phyloP scores from a whole-genome alignment of 2,888 invertebrate species.

The Pyrrhia umbra region DNA sequence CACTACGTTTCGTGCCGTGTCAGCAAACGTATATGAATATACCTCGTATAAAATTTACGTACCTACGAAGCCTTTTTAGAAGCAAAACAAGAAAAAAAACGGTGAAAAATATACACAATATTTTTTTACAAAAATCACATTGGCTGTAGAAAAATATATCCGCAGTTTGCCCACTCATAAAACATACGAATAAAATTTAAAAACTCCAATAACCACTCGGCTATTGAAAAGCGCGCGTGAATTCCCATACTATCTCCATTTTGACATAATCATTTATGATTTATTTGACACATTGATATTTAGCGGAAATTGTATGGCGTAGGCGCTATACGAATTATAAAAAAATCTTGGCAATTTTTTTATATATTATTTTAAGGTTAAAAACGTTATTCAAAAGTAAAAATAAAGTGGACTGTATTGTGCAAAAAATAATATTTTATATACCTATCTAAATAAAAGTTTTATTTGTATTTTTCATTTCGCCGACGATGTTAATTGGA shows the following conservation, averaged over 20 bases:
- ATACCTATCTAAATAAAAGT: background rate
- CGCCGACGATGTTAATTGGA: background rate
- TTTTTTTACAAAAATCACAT: conserved; percentile 3
- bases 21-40: too few species aligned
- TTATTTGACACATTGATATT: conserved; percentile 55
- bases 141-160: background rate
- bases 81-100: too few species aligned
- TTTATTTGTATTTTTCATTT: background rate
- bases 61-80: too few species aligned
- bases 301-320: conserved; percentile 22
- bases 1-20: too few species aligned
- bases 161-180: conserved; percentile 6
- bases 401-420: background rate
- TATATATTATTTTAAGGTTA: conserved; percentile 10
- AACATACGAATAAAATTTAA: conserved; percentile 27
- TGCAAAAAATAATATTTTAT: background rate
- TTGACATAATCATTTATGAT: conserved; percentile 51
- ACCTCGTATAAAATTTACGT: too few species aligned
- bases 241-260: conserved; percentile 34
- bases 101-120: too few species aligned
- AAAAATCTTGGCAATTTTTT: conserved; percentile 17
- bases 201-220: conserved; percentile 19
- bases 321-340: conserved; percentile 42
- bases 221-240: conserved; percentile 12
- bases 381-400: conserved; percentile 4